These are phyloP conservation scores for Festucalex cinctus DNA, from an alignment of 2,113 vertebrate species.

Conservation along the genomic window DNA sequence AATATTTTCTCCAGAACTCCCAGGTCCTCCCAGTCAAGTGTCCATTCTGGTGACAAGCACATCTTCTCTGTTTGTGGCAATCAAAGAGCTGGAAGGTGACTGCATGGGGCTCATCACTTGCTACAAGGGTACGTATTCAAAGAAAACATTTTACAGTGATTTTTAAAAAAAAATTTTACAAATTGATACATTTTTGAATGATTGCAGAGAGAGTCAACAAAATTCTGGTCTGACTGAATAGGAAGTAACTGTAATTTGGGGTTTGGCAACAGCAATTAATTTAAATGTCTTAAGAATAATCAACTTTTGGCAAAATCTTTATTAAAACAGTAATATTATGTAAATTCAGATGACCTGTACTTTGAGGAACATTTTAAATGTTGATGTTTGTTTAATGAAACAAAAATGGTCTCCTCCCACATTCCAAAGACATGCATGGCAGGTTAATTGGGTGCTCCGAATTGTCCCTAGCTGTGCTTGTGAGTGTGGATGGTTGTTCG, in stretches of 20 bases:
- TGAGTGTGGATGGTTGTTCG: no score
- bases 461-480: no score
- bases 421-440: no score
- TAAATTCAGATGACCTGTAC: no score
- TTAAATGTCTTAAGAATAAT: not conserved
- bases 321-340: no score
- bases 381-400: no score
- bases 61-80: slow-evolving; percentile 59
- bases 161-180: no score
- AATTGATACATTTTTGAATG: not conserved
- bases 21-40: slow-evolving; percentile 60
- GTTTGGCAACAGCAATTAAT: not conserved
- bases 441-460: no score
- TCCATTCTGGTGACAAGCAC: slow-evolving; percentile 65
- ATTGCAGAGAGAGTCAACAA: not conserved
- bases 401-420: no score
- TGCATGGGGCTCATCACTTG: slow-evolving; percentile 61
- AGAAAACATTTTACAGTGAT: not conserved
- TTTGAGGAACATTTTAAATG: no score
- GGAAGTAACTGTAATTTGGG: not conserved
- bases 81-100: slow-evolving; percentile 56
- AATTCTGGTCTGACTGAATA: not conserved
- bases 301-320: no score
- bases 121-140: slow-evolving; percentile 61
- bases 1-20: slow-evolving; percentile 51